Evolutionary conservation across 2,797 vertebrate species (phyloP).

Genomic region (Phoeniculus purpureus): DNA sequence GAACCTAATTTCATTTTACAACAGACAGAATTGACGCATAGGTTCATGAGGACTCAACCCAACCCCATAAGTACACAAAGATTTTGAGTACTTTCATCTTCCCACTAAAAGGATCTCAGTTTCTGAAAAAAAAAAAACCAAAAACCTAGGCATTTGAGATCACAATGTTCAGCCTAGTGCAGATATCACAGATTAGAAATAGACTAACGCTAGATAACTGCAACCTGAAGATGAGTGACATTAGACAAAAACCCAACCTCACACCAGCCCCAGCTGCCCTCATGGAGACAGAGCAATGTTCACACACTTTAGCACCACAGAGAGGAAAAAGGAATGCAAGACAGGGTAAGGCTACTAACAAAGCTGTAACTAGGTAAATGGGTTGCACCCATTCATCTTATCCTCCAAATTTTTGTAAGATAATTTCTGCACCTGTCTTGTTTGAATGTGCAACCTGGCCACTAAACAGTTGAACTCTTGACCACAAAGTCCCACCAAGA

Average conservation of each 20-base stretch:
- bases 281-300: not conserved
- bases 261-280: not conserved
- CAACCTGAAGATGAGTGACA: not conserved
- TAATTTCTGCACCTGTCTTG: not conserved
- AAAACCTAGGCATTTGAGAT: not conserved
- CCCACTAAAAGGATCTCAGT: not conserved
- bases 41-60: not conserved
- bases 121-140: not conserved
- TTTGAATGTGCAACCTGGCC: not conserved
- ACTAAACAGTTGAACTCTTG: not conserved
- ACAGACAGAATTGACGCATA: not conserved
- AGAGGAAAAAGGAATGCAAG: not conserved
- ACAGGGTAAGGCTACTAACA: not conserved
- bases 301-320: not conserved
- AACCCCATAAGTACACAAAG: not conserved
- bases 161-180: not conserved
- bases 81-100: not conserved
- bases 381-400: fast-evolving
- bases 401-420: not conserved
- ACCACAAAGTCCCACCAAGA: not conserved
- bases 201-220: not conserved
- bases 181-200: not conserved
- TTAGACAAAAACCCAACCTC: not conserved
- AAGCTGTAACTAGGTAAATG: not conserved
- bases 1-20: not conserved